These are phyloP conservation scores for Xanthia togata DNA, from an alignment of 2,888 invertebrate genomes.

Conservation along the genomic window DNA sequence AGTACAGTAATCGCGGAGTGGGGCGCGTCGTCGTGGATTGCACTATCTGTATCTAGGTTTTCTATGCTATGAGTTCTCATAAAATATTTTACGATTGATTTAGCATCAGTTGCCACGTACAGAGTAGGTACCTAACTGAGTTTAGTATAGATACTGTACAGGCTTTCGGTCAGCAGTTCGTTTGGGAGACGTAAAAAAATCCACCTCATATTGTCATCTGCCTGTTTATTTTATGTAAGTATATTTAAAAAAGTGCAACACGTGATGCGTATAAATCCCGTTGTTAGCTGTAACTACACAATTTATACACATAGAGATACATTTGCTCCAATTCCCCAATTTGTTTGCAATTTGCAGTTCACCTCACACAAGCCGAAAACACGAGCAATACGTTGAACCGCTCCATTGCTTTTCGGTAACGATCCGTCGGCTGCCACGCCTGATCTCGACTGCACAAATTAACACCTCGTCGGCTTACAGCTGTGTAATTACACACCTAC, in stretches of 20 bases:
- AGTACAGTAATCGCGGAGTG: no score
- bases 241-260: slow-evolving; percentile 49
- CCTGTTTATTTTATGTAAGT: slow-evolving; percentile 19
- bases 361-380: slow-evolving; percentile 69
- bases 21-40: no score
- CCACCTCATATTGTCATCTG: slow-evolving; percentile 8
- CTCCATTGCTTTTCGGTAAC: slow-evolving; percentile 68
- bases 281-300: slow-evolving; percentile 64
- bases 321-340: slow-evolving; percentile 68
- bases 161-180: background rate
- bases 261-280: slow-evolving; percentile 57
- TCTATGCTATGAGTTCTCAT: background rate
- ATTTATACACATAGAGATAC: slow-evolving; percentile 58
- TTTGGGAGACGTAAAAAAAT: background rate
- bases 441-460: slow-evolving; percentile 67
- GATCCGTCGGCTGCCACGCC: slow-evolving; percentile 56
- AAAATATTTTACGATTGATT: background rate
- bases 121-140: background rate
- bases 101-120: background rate
- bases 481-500: slow-evolving; percentile 70
- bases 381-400: slow-evolving; percentile 65
- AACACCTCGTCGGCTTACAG: slow-evolving; percentile 67
- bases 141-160: background rate
- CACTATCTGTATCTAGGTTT: no score
- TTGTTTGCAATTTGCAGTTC: slow-evolving; percentile 70